Evolutionary conservation across 2,113 vertebrate genomes (phyloP).

Genomic region (Poecilia latipinna): DNA sequence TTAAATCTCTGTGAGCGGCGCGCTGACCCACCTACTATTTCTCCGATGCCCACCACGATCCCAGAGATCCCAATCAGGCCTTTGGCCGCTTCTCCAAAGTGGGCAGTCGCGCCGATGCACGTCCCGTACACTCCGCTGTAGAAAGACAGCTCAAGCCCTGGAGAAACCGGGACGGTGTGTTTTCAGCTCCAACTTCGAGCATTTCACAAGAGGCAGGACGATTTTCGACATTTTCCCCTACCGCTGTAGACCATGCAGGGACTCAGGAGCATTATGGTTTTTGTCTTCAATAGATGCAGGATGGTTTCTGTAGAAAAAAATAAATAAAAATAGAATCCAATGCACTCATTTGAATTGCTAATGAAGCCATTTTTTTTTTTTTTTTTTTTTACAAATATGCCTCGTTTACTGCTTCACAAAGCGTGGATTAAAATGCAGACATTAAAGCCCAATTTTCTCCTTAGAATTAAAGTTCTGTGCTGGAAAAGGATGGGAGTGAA

Average conservation of each 20-base stretch:
- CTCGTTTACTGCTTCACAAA: neutral
- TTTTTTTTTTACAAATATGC: neutral
- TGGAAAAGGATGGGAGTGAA: neutral
- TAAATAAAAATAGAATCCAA: conserved; percentile 32
- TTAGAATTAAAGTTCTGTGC: conserved; percentile 14
- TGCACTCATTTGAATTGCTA: conserved; percentile 24
- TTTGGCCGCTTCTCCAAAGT: conserved; percentile 88
- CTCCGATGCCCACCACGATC: conserved; percentile 93
- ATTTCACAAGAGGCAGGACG: neutral
- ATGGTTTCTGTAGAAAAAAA: conserved; percentile 84
- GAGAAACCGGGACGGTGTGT: conserved; percentile 5
- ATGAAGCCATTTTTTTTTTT: neutral
- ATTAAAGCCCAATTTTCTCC: conserved; percentile 3
- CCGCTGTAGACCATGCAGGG: conserved; percentile 95
- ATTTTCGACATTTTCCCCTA: conserved; percentile 60
- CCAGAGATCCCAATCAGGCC: conserved; percentile 96
- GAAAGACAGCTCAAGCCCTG: conserved; percentile 94
- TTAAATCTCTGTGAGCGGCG: conserved; percentile 7
- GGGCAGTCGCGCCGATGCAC: conserved; percentile 89
- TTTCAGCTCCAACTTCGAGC: conserved; percentile 4
- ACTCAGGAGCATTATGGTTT: conserved; percentile 90
- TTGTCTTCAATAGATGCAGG: conserved; percentile 85
- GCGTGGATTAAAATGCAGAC: conserved; percentile 14
- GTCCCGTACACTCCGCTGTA: conserved; percentile 97
- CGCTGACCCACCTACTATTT: conserved; percentile 89